Percentiles rank a stretch among this genome's conserved stretches.
Evolutionary conservation across 2,797 vertebrate genomes (phyloP).

Genomic region (Sebastes baramenuke): DNA sequence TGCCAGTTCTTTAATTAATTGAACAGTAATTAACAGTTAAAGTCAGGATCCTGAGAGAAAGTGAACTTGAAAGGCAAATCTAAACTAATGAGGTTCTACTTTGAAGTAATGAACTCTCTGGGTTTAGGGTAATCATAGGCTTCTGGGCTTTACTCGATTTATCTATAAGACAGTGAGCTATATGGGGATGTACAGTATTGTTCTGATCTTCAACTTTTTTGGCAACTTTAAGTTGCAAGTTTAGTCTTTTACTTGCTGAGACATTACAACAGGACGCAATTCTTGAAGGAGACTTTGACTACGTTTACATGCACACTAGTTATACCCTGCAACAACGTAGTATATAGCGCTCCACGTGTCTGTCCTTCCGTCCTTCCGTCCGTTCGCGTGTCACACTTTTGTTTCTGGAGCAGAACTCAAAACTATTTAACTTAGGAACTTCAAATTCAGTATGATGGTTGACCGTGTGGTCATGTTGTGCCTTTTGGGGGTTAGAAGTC

Average conservation of each 20-base stretch:
- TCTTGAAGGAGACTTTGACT: background rate
- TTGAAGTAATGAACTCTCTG: slow-evolving; percentile 78
- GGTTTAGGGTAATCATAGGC: slow-evolving; percentile 72
- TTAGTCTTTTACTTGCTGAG: slow-evolving; percentile 6
- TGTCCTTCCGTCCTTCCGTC: too few relatives aligned
- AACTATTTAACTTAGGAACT: too few relatives aligned
- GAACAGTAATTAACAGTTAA: slow-evolving; percentile 79
- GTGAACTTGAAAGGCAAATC: slow-evolving; percentile 79
- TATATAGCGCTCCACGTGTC: fast-evolving
- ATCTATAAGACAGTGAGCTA: slow-evolving; percentile 56
- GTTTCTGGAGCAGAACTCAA: fast-evolving
- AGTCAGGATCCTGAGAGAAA: slow-evolving; percentile 71
- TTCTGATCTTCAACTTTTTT: slow-evolving; percentile 35
- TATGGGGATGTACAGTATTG: slow-evolving; percentile 22
- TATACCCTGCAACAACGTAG: too few relatives aligned
- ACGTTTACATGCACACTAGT: background rate
- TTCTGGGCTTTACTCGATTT: slow-evolving; percentile 63
- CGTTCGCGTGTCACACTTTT: too few relatives aligned
- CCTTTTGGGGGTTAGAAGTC: too few relatives aligned
- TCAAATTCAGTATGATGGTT: too few relatives aligned
- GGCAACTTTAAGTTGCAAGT: slow-evolving; percentile 16
- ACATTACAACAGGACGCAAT: background rate
- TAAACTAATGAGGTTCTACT: slow-evolving; percentile 79
- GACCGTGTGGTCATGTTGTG: too few relatives aligned
- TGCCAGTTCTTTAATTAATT: slow-evolving; percentile 72